Evolutionary conservation across 2,888 invertebrate species (phyloP).

Genomic region (Rotaria magnacalcarata): DNA sequence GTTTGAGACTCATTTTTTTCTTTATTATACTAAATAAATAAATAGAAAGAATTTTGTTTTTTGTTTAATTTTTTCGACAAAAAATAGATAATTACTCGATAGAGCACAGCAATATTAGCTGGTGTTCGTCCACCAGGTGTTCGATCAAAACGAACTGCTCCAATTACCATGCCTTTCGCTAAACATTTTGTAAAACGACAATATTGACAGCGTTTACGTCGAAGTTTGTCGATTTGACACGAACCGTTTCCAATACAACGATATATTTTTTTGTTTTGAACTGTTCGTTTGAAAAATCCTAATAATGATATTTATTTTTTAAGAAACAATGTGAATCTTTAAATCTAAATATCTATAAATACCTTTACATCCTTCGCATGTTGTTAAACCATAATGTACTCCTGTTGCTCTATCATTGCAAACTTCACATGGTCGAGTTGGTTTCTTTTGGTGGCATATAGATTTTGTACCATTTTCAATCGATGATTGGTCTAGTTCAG

Average conservation of each 20-base stretch:
- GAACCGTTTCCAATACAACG: not conserved
- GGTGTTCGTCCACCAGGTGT: constrained; percentile 12
- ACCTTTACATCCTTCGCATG: constrained; percentile 34
- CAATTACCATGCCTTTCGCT: not conserved
- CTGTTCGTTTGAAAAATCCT: constrained; percentile 33
- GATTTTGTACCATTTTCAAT: not conserved
- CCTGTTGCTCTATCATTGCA: not conserved
- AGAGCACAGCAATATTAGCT: not conserved
- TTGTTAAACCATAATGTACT: not conserved
- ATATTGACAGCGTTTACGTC: constrained; percentile 18
- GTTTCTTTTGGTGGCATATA: not conserved
- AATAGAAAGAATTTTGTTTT: not conserved
- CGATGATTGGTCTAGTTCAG: not conserved
- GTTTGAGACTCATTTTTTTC: not conserved
- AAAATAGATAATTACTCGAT: not conserved
- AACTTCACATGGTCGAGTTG: not conserved
- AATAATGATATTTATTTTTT: not conserved
- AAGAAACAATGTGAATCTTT: too few relatives aligned
- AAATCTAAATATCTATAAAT: not conserved
- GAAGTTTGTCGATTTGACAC: not conserved
- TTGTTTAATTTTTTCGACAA: not conserved
- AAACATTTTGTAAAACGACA: constrained; percentile 26
- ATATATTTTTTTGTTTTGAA: constrained; percentile 21
- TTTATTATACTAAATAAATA: not conserved
- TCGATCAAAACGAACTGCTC: constrained; percentile 1